Percentiles rank a stretch among this genome's conserved stretches.
Evolutionary conservation across 2,797 vertebrate genomes (phyloP).

Genomic region (Caiman crocodilus): DNA sequence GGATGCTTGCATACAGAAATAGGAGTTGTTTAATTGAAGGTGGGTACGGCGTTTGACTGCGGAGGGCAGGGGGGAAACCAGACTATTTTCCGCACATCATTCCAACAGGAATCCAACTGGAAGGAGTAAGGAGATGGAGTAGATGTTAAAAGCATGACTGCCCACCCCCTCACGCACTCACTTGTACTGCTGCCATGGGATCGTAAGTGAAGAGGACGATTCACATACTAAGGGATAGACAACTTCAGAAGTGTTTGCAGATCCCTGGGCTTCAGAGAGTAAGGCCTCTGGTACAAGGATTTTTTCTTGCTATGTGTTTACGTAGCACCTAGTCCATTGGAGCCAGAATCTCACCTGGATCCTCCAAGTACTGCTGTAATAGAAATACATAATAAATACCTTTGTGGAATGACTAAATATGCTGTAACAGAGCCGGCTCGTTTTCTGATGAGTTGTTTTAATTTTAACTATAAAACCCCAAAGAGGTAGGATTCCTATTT

Average conservation of each 20-base stretch:
- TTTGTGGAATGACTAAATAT: background rate
- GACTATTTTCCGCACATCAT: accelerated
- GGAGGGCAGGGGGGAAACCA: background rate
- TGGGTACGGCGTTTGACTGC: accelerated
- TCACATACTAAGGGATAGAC: no score
- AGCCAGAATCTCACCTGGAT: background rate
- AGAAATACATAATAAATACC: no score
- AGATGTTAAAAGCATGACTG: accelerated
- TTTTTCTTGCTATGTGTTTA: background rate
- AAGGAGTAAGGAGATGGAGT: background rate
- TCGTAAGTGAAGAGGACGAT: no score
- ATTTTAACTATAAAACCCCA: background rate
- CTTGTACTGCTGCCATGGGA: background rate
- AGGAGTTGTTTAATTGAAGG: background rate
- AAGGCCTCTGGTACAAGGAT: background rate
- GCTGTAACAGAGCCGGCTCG: background rate
- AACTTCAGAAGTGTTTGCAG: background rate
- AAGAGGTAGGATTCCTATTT: background rate
- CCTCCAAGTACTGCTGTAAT: background rate
- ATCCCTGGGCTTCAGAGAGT: no score
- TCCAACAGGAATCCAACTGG: background rate
- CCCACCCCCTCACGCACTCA: accelerated
- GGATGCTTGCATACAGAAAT: background rate
- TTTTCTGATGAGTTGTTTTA: background rate
- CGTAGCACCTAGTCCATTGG: background rate